phyloP scores from a whole-genome alignment of 2,888 invertebrate species.

The Drosophila incognita region DNA sequence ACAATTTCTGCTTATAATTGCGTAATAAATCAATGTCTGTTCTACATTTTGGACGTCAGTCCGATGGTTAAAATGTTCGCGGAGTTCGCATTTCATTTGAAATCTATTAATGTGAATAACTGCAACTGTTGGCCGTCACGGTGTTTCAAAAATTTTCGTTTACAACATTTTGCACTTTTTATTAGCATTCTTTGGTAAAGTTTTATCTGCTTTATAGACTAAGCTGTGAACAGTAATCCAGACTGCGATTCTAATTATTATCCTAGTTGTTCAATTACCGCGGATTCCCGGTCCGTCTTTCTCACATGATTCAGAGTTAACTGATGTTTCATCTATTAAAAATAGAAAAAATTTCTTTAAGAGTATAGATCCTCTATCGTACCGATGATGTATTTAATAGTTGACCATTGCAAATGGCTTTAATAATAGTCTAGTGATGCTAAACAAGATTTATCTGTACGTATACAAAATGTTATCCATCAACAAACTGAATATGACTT shows the following conservation, averaged over 20 bases:
- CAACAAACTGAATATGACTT: not conserved
- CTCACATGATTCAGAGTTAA: not conserved
- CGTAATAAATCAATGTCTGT: slow-evolving; percentile 73
- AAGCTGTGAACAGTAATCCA: not conserved
- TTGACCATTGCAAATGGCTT: not conserved
- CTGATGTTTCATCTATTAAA: not conserved
- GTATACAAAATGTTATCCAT: not conserved
- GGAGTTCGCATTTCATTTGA: slow-evolving; percentile 26
- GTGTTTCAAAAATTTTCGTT: not conserved
- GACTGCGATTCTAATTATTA: not conserved
- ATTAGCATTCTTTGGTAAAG: not conserved
- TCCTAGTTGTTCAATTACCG: not conserved
- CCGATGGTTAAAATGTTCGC: slow-evolving; percentile 33
- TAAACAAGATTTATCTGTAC: not conserved
- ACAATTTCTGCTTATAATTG: slow-evolving; percentile 59
- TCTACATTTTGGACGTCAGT: slow-evolving; percentile 64
- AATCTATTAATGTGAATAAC: slow-evolving; percentile 54
- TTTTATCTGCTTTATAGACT: not conserved
- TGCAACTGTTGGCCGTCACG: slow-evolving; percentile 42
- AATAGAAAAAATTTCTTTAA: too few relatives aligned
- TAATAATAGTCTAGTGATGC: not conserved
- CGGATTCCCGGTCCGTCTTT: not conserved
- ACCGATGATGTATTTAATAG: not conserved
- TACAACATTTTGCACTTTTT: not conserved
- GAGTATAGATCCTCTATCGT: not conserved